Base-by-base conservation (phyloP, 2,113 vertebrate genomes). In the Calcarius ornatus region DNA sequence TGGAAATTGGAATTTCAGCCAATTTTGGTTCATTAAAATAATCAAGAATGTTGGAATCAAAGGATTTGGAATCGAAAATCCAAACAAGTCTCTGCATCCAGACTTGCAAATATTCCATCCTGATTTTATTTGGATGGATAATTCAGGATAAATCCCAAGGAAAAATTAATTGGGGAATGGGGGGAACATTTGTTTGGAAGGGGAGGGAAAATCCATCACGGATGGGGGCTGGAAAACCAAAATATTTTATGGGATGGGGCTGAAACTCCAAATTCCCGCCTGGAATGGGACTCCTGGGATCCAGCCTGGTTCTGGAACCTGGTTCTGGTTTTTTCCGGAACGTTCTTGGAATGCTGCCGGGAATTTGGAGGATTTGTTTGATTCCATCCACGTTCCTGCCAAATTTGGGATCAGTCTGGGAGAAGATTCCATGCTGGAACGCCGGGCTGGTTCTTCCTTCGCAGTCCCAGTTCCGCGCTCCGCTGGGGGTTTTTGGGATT, bases 391-490 rank as follows among this genome's bases (percentile, higher is more conserved):
- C 0, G 4, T 42, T 66, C 6, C 60, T 48, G 60, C 63, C 72
- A 2, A 23, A 6, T 12, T 17, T 2, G n/a, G 64, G 72, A 24
- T 33, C 3, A 2, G 3, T 15, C 35, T 9, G 33, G 72, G 83
- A 31, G 9, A 9, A 15, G 45, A 18, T 37, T 60, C 72, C 72
- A 0, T 3, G 43, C 2, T 2, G 66, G 82, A 76, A 50, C 5
- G 27, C 31, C 2, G 5, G 83, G 8, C 7, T 9, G 51, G 60
- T 18, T 35, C 66, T 59, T 30, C 61, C 51, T 56, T 13, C 1
- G 5, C 23, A 47, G 4, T 27, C 37, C 63, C 45, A 0, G 4
- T 27, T 45, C 63, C 45, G 0, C 1, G 25, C 13, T 31, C 61
- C 12, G 1, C 1, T 9, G 37, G 30, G 24, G 8, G 5, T 40